phyloP scores from a whole-genome alignment of 1,140 invertebrate species.

The Monomorium pharaonis region DNA sequence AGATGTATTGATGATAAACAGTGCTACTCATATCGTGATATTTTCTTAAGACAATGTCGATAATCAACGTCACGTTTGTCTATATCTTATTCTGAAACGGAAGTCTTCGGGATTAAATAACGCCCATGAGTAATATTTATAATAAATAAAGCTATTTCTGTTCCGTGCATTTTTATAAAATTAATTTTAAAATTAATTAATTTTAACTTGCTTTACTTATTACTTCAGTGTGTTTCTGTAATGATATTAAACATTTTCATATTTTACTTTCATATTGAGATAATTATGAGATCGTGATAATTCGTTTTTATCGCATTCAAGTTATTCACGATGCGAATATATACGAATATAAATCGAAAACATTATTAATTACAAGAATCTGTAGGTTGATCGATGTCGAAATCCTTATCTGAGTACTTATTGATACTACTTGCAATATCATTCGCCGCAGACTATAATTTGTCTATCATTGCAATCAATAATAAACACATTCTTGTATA shows the following conservation, averaged over 20 bases:
- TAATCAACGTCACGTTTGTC: not conserved
- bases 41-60: constrained; percentile 8
- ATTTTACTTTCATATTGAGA: not conserved
- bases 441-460: not conserved
- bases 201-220: not conserved
- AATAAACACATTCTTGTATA: not conserved
- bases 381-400: not conserved
- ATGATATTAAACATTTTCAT: not conserved
- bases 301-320: not conserved
- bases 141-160: not conserved
- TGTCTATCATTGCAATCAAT: not conserved
- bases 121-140: not conserved
- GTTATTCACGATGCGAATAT: not conserved
- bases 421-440: not conserved
- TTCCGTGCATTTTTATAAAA: not conserved
- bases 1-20: constrained; percentile 30
- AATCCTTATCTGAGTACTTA: not conserved
- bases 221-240: not conserved
- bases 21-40: constrained; percentile 13
- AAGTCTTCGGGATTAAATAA: not conserved
- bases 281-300: not conserved
- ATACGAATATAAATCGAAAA: not conserved
- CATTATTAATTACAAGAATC: not conserved
- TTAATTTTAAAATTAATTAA: not conserved
- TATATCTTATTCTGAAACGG: constrained; percentile 5